A percentile compares a stretch with the other conserved stretches of the same genome.
These are phyloP conservation scores for Leptinotarsa peninsularis DNA, from an alignment of 2,888 invertebrate species.

Conservation along the genomic window DNA sequence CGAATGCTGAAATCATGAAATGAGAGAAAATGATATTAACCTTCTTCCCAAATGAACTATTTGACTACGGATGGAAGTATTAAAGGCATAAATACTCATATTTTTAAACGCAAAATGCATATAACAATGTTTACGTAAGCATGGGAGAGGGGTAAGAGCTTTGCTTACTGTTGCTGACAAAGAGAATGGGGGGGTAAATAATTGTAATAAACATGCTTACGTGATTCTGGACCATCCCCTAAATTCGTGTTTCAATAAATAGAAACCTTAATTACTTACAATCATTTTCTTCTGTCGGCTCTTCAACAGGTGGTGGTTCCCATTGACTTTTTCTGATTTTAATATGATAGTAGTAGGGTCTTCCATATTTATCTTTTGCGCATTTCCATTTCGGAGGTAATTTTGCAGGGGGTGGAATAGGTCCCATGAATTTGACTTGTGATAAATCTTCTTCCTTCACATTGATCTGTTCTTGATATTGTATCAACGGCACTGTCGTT, in stretches of 20 bases:
- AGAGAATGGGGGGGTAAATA: neutral
- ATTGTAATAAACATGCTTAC: neutral
- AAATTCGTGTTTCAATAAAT: neutral
- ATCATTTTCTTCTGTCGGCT: constrained; percentile 43
- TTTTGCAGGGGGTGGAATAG: constrained; percentile 69
- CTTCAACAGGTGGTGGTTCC: constrained; percentile 72
- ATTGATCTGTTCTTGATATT: constrained; percentile 48
- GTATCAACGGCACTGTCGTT: constrained; percentile 47
- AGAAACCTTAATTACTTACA: constrained; percentile 20
- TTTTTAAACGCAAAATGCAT: too few species aligned
- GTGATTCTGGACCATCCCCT: neutral
- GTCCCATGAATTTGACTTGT: constrained; percentile 64
- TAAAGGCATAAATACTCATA: too few species aligned
- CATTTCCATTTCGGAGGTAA: constrained; percentile 91
- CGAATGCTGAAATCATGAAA: constrained; percentile 56
- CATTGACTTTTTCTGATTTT: constrained; percentile 83
- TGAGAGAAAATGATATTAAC: neutral
- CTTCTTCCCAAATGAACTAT: too few species aligned
- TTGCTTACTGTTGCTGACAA: too few species aligned
- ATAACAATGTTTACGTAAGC: too few species aligned
- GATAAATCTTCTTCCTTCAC: constrained; percentile 48
- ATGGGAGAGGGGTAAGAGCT: too few species aligned
- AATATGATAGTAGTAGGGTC: constrained; percentile 92
- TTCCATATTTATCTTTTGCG: constrained; percentile 83
- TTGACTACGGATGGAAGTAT: too few species aligned